Conservation (phyloP, 2,888 invertebrate genomes). For the Cantharis rustica region DNA sequence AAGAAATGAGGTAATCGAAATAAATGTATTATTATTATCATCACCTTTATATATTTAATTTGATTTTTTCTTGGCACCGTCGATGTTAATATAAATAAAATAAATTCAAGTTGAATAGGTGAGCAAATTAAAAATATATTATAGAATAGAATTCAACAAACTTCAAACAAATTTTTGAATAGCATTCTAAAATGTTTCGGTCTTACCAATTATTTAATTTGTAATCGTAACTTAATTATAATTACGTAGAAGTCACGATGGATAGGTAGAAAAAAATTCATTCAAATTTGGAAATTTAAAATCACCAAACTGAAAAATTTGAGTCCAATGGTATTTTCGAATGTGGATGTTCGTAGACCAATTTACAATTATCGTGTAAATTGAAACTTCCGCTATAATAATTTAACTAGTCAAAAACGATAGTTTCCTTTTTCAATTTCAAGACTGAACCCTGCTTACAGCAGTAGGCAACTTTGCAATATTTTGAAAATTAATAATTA, state of each 20-base stretch:
- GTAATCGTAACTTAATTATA: too few relatives aligned
- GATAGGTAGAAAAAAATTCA: not conserved
- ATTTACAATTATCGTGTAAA: not conserved
- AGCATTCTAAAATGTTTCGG: not conserved
- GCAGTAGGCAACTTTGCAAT: too few relatives aligned
- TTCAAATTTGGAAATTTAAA: not conserved
- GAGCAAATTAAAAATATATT: not conserved
- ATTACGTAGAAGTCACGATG: too few relatives aligned
- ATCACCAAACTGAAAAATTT: not conserved
- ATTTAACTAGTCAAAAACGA: not conserved
- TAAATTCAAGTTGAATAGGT: not conserved
- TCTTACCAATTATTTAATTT: too few relatives aligned
- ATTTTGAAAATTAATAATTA: too few relatives aligned
- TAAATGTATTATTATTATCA: not conserved
- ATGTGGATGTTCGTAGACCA: not conserved
- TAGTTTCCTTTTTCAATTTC: not conserved
- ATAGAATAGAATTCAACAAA: not conserved
- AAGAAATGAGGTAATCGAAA: slow-evolving; percentile 75
- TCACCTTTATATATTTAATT: not conserved
- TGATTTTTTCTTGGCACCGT: not conserved
- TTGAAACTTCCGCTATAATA: not conserved
- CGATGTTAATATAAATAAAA: not conserved
- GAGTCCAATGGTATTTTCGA: not conserved
- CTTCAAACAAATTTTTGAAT: not conserved
- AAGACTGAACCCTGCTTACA: not conserved